Evolutionary conservation across 2,113 vertebrate species (phyloP).

Genomic region (Pica pica): DNA sequence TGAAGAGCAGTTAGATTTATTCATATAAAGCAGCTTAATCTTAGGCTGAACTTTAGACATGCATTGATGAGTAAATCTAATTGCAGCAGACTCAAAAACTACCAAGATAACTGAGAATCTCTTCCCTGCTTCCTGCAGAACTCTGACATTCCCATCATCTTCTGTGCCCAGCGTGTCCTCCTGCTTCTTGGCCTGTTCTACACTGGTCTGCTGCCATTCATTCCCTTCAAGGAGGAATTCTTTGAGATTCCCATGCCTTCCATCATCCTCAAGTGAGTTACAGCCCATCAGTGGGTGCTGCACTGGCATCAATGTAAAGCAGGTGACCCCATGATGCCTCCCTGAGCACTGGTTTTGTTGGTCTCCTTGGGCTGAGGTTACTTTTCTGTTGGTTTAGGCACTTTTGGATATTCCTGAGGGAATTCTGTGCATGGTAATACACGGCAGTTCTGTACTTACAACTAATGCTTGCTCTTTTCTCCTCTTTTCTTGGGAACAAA

Average conservation of each 20-base stretch:
- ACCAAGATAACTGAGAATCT: not conserved
- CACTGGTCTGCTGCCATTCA: constrained; percentile 92
- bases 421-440: not conserved
- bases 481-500: not conserved
- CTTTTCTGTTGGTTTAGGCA: not conserved
- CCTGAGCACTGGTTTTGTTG: not conserved
- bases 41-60: not conserved
- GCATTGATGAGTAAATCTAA: not conserved
- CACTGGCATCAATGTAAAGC: not conserved
- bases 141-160: constrained; percentile 87
- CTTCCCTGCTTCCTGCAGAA: constrained; percentile 76
- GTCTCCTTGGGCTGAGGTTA: not conserved
- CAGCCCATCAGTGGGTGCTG: not conserved
- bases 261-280: constrained; percentile 89
- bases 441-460: not conserved
- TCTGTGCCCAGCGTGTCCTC: constrained; percentile 90
- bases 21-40: not conserved
- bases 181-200: constrained; percentile 93
- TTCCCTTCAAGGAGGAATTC: constrained; percentile 93
- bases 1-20: not conserved
- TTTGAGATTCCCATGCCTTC: constrained; percentile 98
- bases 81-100: not conserved
- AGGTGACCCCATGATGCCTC: not conserved
- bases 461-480: not conserved
- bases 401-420: not conserved